Base-by-base conservation (phyloP, 1,140 invertebrate genomes). In the Coelopa frigida region DNA sequence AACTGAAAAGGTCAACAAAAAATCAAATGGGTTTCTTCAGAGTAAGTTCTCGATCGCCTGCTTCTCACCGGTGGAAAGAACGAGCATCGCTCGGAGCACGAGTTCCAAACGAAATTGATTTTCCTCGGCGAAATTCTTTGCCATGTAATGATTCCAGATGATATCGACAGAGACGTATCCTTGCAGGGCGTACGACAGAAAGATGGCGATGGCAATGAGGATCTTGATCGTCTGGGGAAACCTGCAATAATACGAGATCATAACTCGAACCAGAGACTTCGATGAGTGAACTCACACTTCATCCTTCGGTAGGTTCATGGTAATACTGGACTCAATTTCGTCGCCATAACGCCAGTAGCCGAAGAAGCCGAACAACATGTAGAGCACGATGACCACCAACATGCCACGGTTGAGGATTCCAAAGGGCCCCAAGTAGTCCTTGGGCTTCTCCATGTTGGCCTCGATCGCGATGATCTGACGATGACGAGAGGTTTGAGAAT, bases 81-180 rank as follows among this genome's bases (percentile, higher is more conserved):
- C 45, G 11, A 47, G 29, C 2, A 26, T 29, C 3, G 31, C n/a
- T 5, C 45, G 35, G 4, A 47, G 14, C n/a, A 38, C 37, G 20
- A 32, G 41, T 12, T 47, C 37, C 37, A 47, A 29, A 5, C 29
- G 35, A 17, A n/a, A 18, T n/a, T 24, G 29, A 8, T 33, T 14
- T 14, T 47, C 38, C 27, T 39, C n/a, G 6, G 22, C 23, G 7
- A 40, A 27, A 26, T 24, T 23, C 15, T 32, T 17, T 15, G 45
- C 31, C 7, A 39, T 5, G 26, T 47, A 47, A 14, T 38, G 45
- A 14, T 82, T 80, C 88, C 88, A 92, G 20, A 92, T 75, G 33
- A 94, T 89, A 50, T 86, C 80, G 14, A 93, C 79, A 1, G 91
- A 87, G 4, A 95, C 89, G 67, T 90, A 96, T 48, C 88, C 83